These are phyloP conservation scores for Caradrina kadenii DNA, from an alignment of 2,888 invertebrate genomes.

Conservation along the genomic window DNA sequence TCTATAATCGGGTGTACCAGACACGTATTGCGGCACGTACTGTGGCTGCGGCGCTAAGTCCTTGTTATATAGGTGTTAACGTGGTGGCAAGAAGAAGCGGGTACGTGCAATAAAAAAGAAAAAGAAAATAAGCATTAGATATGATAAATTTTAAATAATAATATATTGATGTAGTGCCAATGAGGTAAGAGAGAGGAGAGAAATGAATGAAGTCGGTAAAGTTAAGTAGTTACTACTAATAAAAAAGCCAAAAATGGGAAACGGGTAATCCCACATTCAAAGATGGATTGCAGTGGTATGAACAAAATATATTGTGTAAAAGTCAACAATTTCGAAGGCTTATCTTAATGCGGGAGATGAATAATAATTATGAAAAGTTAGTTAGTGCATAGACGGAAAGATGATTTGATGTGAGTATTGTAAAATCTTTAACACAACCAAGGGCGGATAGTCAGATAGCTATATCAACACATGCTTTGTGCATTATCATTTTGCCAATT, in stretches of 20 bases:
- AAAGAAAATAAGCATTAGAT: constrained; percentile 31
- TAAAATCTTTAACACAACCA: not conserved
- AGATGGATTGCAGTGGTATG: not conserved
- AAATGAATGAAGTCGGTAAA: not conserved
- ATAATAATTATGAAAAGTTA: not conserved
- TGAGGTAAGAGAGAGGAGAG: not conserved
- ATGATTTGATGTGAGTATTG: not conserved
- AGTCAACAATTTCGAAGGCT: not conserved
- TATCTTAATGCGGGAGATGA: not conserved
- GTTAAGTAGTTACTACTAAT: not conserved
- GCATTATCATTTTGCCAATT: not conserved
- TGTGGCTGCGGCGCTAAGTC: constrained; percentile 24
- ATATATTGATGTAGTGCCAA: not conserved
- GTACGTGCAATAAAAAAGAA: constrained; percentile 41
- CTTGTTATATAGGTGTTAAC: constrained; percentile 39
- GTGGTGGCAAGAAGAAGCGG: constrained; percentile 50
- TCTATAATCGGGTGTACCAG: constrained; percentile 25
- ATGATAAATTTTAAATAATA: too few species aligned
- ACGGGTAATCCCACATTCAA: not conserved
- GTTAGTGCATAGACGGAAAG: too few species aligned
- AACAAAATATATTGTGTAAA: not conserved
- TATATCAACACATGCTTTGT: constrained; percentile 2
- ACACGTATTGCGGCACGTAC: constrained; percentile 5
- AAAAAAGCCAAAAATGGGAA: not conserved
- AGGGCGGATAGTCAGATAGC: not conserved